Base-by-base conservation (phyloP, 2,888 invertebrate species). In the Leucoma salicis region DNA sequence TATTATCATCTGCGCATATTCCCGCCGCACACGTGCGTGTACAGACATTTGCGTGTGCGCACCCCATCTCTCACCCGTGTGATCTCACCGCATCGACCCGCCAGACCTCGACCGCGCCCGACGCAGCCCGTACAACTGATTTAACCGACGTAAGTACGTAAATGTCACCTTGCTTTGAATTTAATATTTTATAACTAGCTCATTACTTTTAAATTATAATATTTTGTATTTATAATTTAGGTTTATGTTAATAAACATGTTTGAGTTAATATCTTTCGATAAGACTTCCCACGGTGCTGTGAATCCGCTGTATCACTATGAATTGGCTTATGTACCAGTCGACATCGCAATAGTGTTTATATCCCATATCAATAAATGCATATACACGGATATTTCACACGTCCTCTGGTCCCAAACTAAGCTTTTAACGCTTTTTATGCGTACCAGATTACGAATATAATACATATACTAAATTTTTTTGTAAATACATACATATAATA, bases 41-140 rank as follows among this genome's bases (percentile, higher is more conserved):
- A 42, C 57, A 83, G 86, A 78, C 86, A 86, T 87, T 86, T 80
- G 84, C 86, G 86, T 87, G 86, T 49, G 68, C 65, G 70, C 75
- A 66, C 76, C 68, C 74, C 71, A 77, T 79, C 70, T 76, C 74
- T 72, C 78, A 74, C 55, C 53, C 73, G 77, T 75, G 74, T 82
- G 81, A 79, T 81, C 79, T 69, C 52, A 52, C 70, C 73, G 66
- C 50, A 53, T 49, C 49, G 24, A 29, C 33, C 40, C 31, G 14
- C 35, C 44, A 25, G 39, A 32, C 42, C 44, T 32, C 41, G 33
- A 42, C 25, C 36, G 11, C 41, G 41, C 37, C 39, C 51, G 47
- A 31, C 8, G 18, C 3, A 11, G 6, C 33, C 28, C 42, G 29
- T 35, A n/a, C 11, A 15, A 28, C 15, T 25, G 33, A 15, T 29